Percentiles rank a stretch among this genome's conserved stretches.
These are phyloP conservation scores for Andrena camellia DNA, from an alignment of 2,888 invertebrate species.

Conservation along the genomic window DNA sequence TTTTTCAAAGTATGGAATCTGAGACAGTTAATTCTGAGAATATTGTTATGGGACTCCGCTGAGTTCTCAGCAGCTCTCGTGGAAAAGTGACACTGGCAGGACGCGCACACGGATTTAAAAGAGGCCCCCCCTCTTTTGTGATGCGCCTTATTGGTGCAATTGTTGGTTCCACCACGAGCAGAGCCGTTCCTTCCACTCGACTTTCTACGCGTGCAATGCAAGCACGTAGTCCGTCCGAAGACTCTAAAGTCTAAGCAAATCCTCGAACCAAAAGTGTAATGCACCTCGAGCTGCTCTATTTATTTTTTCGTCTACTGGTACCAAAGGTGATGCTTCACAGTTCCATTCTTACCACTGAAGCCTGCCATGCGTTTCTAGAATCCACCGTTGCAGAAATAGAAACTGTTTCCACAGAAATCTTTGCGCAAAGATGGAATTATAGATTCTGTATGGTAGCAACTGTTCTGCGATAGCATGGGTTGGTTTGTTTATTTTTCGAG, in stretches of 20 bases:
- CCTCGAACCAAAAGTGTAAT: background rate
- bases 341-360: background rate
- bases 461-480: too few species aligned
- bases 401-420: background rate
- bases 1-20: too few species aligned
- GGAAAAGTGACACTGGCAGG: slow-evolving; percentile 12
- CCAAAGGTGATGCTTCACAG: background rate
- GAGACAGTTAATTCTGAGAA: too few species aligned
- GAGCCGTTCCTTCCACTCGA: background rate
- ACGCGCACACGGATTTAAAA: slow-evolving; percentile 14
- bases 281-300: slow-evolving; percentile 8
- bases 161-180: slow-evolving; percentile 8
- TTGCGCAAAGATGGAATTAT: background rate
- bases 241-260: background rate
- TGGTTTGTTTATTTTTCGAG: too few species aligned
- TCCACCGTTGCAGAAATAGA: background rate
- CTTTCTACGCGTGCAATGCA: slow-evolving; percentile 18
- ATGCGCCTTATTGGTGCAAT: background rate
- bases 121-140: background rate
- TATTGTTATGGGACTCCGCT: too few species aligned
- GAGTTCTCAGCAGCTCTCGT: background rate
- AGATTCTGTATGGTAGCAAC: background rate
- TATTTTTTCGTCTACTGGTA: background rate
- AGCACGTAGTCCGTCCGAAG: background rate
- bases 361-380: background rate